Evolutionary conservation across 2,113 vertebrate species (phyloP), one percentile per base, ranked within the genome.

Genomic region (Ia io): DNA sequence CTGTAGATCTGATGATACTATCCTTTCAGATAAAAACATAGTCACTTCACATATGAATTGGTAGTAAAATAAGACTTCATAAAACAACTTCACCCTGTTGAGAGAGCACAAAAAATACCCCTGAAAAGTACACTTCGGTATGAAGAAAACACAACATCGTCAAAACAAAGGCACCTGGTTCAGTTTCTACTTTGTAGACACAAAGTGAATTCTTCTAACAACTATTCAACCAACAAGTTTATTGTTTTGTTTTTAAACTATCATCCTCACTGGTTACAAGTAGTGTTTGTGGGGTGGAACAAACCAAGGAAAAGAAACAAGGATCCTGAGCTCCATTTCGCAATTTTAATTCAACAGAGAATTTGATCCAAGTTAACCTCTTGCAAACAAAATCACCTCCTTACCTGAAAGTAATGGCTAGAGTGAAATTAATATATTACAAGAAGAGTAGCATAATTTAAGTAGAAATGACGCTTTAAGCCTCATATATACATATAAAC

Each of bases 31-130:
- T 80, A 69, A 88, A 12, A 85, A 69, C 25, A 77, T 0, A 93
- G 53, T 65, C 80, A 70, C 35, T 80, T 96, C 77, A 80, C 32
- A 12, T 16, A 56, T n/a, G 12, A 88, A 9, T 14, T 73, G 8
- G 30, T 11, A 74, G 13, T 47, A 73, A 74, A 79, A 32, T 23
- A 92, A 49, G 44, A 78, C 18, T 95, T 85, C 40, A 53, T 85
- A 69, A 73, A 51, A 67, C 22, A 44, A 30, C 4, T 63, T 90
- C 40, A 90, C 7, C 17, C 53, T n/a, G 35, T 83, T 4, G 56
- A 87, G 11, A 91, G 13, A 83, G 22, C 30, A 85, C 35, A 88
- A 77, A 96, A 96, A 80, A 40, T 32, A 63, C 5, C 6, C 88
- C 20, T 40, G 18, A 70, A 59, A 70, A 91, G 42, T 6, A 70